Conservation (phyloP, 2,797 vertebrate genomes). For the Paratrypauchen microcephalus region DNA sequence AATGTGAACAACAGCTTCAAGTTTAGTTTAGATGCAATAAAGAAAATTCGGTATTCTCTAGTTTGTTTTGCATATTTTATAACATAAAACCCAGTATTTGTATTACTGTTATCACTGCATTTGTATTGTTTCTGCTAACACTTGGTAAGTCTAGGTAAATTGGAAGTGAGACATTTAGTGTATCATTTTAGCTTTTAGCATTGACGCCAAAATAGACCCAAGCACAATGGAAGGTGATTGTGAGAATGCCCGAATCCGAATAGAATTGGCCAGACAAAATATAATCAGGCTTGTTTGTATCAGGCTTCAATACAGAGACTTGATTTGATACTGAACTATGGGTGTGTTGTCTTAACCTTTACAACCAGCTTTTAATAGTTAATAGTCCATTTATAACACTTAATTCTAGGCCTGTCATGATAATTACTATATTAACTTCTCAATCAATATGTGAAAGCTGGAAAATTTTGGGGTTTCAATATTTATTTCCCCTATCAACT, state of each 20-base stretch:
- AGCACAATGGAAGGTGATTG: slow-evolving; percentile 22
- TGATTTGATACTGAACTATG: slow-evolving; percentile 4
- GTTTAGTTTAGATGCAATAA: not conserved
- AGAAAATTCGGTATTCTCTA: not conserved
- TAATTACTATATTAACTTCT: too few species aligned
- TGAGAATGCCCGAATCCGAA: not conserved
- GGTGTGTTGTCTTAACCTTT: not conserved
- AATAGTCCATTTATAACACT: not conserved
- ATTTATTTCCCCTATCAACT: too few species aligned
- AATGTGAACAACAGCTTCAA: not conserved
- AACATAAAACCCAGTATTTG: slow-evolving; percentile 5
- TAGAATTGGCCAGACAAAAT: not conserved
- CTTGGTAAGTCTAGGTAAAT: slow-evolving; percentile 29
- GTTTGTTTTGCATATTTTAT: not conserved
- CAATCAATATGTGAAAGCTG: too few species aligned
- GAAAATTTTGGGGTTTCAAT: too few species aligned
- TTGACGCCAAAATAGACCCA: slow-evolving; percentile 38
- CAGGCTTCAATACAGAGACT: slow-evolving; percentile 2
- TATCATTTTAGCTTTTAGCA: slow-evolving; percentile 57
- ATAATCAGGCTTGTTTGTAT: not conserved
- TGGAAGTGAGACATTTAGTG: slow-evolving; percentile 42
- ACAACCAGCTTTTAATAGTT: not conserved
- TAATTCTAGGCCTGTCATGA: not conserved
- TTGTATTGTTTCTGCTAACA: slow-evolving; percentile 8
- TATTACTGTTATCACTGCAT: slow-evolving; percentile 24